Evolutionary conservation across 2,113 vertebrate genomes (phyloP).

Genomic region (Lamprotornis superbus): DNA sequence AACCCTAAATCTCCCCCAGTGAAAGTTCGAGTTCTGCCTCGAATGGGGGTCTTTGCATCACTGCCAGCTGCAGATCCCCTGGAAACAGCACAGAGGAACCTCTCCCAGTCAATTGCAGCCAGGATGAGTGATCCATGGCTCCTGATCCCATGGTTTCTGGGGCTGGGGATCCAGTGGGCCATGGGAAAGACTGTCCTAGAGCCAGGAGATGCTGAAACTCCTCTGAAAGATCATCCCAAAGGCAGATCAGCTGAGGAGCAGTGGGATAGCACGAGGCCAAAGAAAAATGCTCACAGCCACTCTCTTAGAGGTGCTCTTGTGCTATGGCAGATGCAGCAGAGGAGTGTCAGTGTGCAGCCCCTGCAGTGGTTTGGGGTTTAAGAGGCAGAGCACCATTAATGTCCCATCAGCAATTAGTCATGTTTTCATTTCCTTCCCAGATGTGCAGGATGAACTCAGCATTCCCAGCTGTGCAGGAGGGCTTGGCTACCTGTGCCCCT

Average conservation of each 20-base stretch:
- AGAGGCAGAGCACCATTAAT: not conserved
- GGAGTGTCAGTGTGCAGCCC: fast-evolving
- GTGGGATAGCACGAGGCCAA: not conserved
- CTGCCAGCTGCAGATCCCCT: not conserved
- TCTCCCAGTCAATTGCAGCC: fast-evolving
- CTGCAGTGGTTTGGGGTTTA: not conserved
- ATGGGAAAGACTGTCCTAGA: not conserved
- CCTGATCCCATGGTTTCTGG: not conserved
- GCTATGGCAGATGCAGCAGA: not conserved
- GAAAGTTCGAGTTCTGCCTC: not conserved
- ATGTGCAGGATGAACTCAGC: fast-evolving
- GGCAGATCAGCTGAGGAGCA: fast-evolving
- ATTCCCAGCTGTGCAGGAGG: fast-evolving
- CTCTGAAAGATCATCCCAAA: not conserved
- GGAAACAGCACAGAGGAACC: not conserved
- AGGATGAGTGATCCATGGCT: fast-evolving
- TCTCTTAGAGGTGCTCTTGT: not conserved
- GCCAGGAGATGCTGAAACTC: not conserved
- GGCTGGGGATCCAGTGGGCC: fast-evolving
- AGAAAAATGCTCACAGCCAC: fast-evolving
- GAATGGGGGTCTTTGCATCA: fast-evolving
- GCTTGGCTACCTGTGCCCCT: not conserved
- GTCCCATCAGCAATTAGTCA: not conserved
- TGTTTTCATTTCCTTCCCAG: not conserved
- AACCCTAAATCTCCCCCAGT: not conserved